Evolutionary conservation across 2,797 vertebrate genomes (phyloP), one percentile per base, ranked within the genome.

Genomic region (Melopsittacus undulatus): DNA sequence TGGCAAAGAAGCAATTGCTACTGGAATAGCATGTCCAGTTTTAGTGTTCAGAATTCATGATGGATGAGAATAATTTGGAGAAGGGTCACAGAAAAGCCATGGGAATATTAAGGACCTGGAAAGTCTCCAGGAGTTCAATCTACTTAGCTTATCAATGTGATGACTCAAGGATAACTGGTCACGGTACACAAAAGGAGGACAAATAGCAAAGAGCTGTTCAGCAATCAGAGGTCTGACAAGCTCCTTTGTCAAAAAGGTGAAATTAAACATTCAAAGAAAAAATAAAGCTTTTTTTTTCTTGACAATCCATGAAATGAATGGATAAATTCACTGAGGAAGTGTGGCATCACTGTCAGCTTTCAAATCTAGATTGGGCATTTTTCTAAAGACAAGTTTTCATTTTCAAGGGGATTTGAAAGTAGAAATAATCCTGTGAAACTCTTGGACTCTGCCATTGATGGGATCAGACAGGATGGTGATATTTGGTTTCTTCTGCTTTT

Each of bases 61-160:
- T 88, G 77, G 59, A 94, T 97, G 61, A 87, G 81, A 89, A 87
- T 77, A 92, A 95, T 84, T 93, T 95, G 94, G 68, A 93, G 67
- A 92, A 87, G 61, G 95, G 95, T 96, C 94, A 96, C 80, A 83
- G 30, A 92, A 95, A 95, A 96, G 90, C 90, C 94, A 90, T 96
- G 94, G 86, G 94, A 96, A 95, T 95, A 92, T 84, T 92, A 92
- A 95, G 89, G 88, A 89, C 59, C 81, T 97, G 92, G 96, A 96
- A 89, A 84, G 3, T 56, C 81, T 93, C 94, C 95, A 97, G 83
- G 48, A 89, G 56, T 82, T 73, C 88, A 95, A 89, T 90, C 92
- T 94, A 86, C 77, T 94, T 89, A 83, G 74, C 27, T 95, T 93
- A 93, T 95, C 90, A 77, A 73, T 0, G 0, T 79, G 92, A 95